Evolutionary conservation across 1,140 invertebrate genomes (phyloP).

Genomic region (Drosophila baimaii): DNA sequence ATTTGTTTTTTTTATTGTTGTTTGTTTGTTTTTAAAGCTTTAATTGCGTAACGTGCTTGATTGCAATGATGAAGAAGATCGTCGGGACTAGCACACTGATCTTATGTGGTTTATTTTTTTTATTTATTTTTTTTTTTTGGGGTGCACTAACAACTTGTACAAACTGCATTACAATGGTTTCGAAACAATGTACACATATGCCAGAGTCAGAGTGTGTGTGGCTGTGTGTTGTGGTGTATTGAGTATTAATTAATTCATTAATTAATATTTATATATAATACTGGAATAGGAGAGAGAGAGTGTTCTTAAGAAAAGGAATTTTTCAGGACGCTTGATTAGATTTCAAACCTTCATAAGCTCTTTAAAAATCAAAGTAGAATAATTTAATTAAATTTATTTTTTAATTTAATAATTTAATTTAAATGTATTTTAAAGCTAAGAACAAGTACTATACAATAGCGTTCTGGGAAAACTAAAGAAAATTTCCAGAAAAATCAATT

Average conservation of each 20-base stretch:
- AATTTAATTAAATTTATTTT: no score
- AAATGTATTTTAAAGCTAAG: no score
- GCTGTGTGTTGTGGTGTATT: conserved; percentile 1
- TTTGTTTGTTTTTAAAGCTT: neutral
- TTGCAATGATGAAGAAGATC: conserved; percentile 19
- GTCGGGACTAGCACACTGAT: conserved; percentile 9
- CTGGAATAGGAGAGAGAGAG: no score
- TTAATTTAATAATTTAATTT: no score
- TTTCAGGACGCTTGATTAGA: no score
- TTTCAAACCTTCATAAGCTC: no score
- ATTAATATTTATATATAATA: neutral
- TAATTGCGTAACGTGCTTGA: conserved; percentile 2
- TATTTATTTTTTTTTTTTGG: conserved; percentile 7
- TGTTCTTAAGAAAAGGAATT: no score
- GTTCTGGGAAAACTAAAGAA: no score
- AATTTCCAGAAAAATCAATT: no score
- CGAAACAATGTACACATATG: conserved; percentile 39
- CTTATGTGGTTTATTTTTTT: conserved; percentile 2
- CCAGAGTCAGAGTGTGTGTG: conserved; percentile 14
- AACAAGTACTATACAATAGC: no score
- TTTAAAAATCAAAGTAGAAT: no score
- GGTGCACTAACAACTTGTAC: conserved; percentile 55
- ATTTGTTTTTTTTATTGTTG: neutral
- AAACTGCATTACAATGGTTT: conserved; percentile 47
- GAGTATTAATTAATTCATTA: neutral